Conservation (phyloP, 2,113 vertebrate species). For the Tautogolabrus adspersus region DNA sequence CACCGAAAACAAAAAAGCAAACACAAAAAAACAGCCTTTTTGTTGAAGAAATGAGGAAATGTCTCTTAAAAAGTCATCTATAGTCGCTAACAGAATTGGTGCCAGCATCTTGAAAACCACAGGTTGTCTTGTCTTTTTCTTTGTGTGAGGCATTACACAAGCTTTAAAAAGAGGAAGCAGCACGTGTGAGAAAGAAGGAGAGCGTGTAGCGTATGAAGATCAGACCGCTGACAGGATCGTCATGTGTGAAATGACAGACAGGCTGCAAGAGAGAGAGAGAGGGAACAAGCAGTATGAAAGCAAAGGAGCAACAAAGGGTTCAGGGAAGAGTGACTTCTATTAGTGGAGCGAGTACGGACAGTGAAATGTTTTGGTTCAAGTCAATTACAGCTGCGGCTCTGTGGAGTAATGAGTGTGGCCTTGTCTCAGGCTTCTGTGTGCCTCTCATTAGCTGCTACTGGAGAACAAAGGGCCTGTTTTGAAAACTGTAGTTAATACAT, state of each 20-base stretch:
- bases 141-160: too few species aligned
- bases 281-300: conserved; percentile 38
- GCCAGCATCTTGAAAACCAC: not conserved
- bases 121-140: too few species aligned
- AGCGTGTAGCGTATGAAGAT: conserved; percentile 42
- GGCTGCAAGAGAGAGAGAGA: conserved; percentile 12
- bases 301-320: conserved; percentile 37
- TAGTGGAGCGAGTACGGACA: conserved; percentile 28
- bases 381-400: conserved; percentile 55
- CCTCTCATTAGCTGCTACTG: conserved; percentile 65
- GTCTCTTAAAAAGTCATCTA: too few species aligned
- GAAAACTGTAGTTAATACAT: conserved; percentile 44
- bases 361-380: conserved; percentile 57
- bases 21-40: too few species aligned
- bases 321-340: conserved; percentile 28
- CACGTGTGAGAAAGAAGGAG: conserved; percentile 17
- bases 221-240: conserved; percentile 31
- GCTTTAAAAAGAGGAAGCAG: too few species aligned
- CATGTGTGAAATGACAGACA: conserved; percentile 40
- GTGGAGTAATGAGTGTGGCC: conserved; percentile 52
- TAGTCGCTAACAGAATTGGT: not conserved
- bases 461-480: conserved; percentile 54
- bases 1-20: too few species aligned
- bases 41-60: too few species aligned
- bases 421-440: conserved; percentile 44